Conservation (phyloP, 2,113 vertebrate genomes). For the Gasterosteus nipponicus region DNA sequence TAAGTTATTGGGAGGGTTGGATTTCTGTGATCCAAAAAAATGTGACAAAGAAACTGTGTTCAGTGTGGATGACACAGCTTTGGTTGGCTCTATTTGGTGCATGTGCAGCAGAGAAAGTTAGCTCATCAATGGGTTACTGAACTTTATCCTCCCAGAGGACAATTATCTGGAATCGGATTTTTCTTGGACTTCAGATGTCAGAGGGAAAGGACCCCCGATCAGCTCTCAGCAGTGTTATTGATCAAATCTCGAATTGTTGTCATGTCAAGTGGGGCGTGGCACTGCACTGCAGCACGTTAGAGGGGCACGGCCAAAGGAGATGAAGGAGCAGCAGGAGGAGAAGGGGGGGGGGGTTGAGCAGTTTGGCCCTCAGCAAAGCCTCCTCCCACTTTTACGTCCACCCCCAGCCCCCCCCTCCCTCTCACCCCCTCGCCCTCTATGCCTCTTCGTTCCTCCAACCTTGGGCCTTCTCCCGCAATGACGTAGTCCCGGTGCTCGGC, state of each 20-base stretch:
- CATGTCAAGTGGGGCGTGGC: conserved; percentile 55
- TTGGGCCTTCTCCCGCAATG: conserved; percentile 53
- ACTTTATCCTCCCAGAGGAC: background rate
- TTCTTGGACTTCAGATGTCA: background rate
- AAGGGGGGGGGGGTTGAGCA: conserved; percentile 35
- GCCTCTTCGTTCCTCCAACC: conserved; percentile 38
- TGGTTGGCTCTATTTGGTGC: background rate
- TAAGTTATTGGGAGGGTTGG: background rate
- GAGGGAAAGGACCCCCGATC: conserved; percentile 15
- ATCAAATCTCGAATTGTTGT: background rate
- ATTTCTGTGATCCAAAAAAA: background rate
- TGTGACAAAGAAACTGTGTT: background rate
- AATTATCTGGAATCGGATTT: conserved; percentile 2
- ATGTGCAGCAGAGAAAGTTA: background rate
- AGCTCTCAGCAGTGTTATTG: background rate
- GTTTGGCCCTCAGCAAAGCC: conserved; percentile 55
- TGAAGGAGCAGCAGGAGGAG: conserved; percentile 34
- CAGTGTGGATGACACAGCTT: background rate
- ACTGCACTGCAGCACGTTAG: conserved; percentile 70
- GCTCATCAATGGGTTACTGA: background rate
- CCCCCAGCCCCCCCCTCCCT: conserved; percentile 31
- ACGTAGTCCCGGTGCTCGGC: conserved; percentile 58
- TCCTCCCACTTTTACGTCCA: conserved; percentile 60
- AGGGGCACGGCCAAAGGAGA: conserved; percentile 45
- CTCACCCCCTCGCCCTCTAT: conserved; percentile 32